These are phyloP conservation scores for Cairina moschata DNA, from an alignment of 2,113 vertebrate genomes.

Conservation along the genomic window DNA sequence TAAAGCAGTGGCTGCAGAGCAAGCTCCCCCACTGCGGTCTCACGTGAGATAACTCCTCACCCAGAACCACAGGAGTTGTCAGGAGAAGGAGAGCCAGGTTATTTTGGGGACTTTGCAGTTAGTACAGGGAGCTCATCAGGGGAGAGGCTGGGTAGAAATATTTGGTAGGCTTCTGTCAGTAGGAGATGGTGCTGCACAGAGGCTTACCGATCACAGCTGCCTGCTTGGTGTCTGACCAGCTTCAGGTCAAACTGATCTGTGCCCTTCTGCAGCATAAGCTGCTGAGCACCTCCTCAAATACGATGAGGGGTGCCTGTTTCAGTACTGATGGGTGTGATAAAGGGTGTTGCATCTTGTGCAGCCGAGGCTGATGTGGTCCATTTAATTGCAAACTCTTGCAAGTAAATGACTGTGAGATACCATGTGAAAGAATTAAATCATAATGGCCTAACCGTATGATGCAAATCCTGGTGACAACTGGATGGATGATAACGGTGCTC, in stretches of 20 bases:
- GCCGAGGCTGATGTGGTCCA: background rate
- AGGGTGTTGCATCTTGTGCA: background rate
- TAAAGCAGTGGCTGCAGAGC: background rate
- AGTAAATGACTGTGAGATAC: background rate
- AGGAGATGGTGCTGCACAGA: background rate
- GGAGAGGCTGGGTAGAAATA: background rate
- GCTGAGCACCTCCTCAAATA: background rate
- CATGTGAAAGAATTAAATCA: background rate
- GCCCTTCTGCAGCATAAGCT: background rate
- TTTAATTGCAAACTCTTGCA: background rate
- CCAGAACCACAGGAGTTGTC: background rate
- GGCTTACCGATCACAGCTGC: background rate
- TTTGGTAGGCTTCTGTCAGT: background rate
- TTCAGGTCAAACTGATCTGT: background rate
- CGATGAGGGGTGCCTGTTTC: background rate
- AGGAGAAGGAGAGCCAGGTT: background rate
- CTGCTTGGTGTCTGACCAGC: background rate
- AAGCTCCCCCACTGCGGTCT: background rate
- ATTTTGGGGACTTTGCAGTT: background rate
- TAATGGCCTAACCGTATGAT: background rate
- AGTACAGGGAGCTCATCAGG: background rate
- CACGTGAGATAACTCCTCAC: background rate
- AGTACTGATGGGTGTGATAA: background rate
- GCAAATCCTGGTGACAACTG: background rate
- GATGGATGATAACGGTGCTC: slow-evolving; percentile 13